Percentiles rank a stretch among this genome's conserved stretches.
Conservation (phyloP, 2,797 vertebrate species). For the Syngnathus rostellatus region DNA sequence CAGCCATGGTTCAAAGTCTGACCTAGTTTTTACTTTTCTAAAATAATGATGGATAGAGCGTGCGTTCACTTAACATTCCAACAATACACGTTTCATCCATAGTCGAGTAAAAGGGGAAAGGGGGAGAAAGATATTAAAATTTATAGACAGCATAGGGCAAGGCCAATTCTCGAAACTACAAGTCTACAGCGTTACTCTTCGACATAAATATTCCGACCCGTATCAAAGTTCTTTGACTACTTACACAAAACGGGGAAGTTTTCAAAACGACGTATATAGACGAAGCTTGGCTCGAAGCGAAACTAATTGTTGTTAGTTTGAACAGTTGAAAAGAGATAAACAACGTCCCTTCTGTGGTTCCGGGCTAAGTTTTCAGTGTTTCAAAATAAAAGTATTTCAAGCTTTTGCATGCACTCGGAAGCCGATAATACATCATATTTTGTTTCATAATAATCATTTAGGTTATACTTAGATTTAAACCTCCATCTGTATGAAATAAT, state of each 20-base stretch:
- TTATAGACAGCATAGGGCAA: neutral
- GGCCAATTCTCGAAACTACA: neutral
- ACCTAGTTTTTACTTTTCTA: neutral
- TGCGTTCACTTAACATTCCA: neutral
- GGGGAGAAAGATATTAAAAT: neutral
- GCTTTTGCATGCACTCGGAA: neutral
- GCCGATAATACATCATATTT: too few relatives aligned
- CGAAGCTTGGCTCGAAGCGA: neutral
- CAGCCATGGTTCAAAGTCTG: conserved; percentile 39
- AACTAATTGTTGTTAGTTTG: neutral
- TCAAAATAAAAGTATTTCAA: neutral
- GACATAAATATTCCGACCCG: neutral
- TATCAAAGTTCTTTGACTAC: neutral
- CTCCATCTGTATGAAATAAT: neutral
- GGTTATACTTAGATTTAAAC: too few relatives aligned
- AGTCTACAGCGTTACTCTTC: neutral
- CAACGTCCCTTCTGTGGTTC: neutral
- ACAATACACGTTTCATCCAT: neutral
- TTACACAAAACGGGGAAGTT: neutral
- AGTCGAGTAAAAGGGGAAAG: neutral
- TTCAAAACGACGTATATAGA: neutral
- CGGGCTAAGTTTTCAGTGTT: neutral
- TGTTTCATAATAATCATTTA: neutral
- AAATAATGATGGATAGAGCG: neutral
- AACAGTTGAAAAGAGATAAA: neutral